Percentiles rank a stretch among this genome's conserved stretches.
These are phyloP conservation scores for Malurus splendens DNA, from an alignment of 2,797 vertebrate genomes.

Conservation along the genomic window DNA sequence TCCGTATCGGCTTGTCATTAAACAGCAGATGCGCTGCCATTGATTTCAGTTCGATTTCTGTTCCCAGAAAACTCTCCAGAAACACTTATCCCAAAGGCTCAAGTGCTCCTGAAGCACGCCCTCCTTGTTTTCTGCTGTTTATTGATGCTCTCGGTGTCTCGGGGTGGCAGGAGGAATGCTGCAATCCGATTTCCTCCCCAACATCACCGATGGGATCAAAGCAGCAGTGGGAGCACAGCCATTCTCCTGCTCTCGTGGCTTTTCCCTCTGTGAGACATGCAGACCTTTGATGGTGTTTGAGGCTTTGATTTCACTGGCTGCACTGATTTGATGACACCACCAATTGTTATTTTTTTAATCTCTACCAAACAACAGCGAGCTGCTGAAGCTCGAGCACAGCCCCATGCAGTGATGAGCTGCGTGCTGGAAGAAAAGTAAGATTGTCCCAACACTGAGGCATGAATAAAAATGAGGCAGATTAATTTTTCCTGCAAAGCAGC, in stretches of 20 bases:
- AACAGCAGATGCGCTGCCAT: not conserved
- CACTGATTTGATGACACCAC: not conserved
- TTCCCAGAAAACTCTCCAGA: not conserved
- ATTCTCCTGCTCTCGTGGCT: not conserved
- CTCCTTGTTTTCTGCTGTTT: not conserved
- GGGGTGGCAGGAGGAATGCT: not conserved
- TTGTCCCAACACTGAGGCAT: not conserved
- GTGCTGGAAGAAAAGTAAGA: not conserved
- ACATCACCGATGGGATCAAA: not conserved
- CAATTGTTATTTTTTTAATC: constrained; percentile 20
- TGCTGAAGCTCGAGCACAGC: not conserved
- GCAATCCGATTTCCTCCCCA: not conserved
- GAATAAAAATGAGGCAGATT: not conserved
- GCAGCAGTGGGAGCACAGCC: not conserved
- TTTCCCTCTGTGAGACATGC: not conserved
- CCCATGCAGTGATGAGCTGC: not conserved
- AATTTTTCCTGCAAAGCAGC: not conserved
- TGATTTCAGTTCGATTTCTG: constrained; percentile 32
- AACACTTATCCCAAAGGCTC: not conserved
- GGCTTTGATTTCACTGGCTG: constrained; percentile 12
- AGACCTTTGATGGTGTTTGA: not conserved
- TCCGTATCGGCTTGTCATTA: not conserved
- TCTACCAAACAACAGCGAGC: not conserved
- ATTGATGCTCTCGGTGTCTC: not conserved
- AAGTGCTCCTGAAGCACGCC: not conserved